Evolutionary conservation across 2,113 vertebrate genomes (phyloP), one percentile per base, ranked within the genome.

Genomic region (Odontophorus gujanensis): DNA sequence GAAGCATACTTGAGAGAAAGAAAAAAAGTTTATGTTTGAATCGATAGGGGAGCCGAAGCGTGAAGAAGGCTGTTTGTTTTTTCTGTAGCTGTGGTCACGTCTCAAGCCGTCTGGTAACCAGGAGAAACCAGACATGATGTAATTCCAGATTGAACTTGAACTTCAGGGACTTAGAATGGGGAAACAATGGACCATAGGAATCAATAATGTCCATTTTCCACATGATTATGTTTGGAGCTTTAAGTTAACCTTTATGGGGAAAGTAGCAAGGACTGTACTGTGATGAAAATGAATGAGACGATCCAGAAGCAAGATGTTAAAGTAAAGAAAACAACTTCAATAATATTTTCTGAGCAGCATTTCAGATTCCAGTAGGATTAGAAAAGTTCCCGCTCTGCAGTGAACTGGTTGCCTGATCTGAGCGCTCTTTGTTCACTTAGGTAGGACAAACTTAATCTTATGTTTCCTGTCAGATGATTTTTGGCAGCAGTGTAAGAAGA

Each of bases 391-490:
- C 92, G 24, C 97, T 97, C 96, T 97, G 92, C 95, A 97, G 96
- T 97, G 91, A 97, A 97, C 97, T 93, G 81, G 95, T 97, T 97
- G 98, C 97, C 97, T 97, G 95, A 97, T 98, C 98, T 98, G 98
- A 98, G 98, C 96, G 91, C 93, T 98, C 99, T 99, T 99, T 99
- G 98, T 99, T 99, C 98, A 87, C 97, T 97, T 99, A 99, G 99
- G 99, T 99, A 99, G 98, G 98, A 99, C 99, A 99, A 99, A 99
- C 98, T 98, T 99, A 99, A 99, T 99, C 98, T 98, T 98, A 97
- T 95, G 96, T 98, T 99, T 99, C 99, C 98, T 99, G 98, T 99
- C 98, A 98, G 98, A 98, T 98, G 98, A 98, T 98, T 99, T 98
- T 98, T 99, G 98, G 98, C 98, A 98, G 97, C 78, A 59, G 75